Evolutionary conservation across 2,888 invertebrate genomes (phyloP).

Genomic region (Hyppa rectilinea): DNA sequence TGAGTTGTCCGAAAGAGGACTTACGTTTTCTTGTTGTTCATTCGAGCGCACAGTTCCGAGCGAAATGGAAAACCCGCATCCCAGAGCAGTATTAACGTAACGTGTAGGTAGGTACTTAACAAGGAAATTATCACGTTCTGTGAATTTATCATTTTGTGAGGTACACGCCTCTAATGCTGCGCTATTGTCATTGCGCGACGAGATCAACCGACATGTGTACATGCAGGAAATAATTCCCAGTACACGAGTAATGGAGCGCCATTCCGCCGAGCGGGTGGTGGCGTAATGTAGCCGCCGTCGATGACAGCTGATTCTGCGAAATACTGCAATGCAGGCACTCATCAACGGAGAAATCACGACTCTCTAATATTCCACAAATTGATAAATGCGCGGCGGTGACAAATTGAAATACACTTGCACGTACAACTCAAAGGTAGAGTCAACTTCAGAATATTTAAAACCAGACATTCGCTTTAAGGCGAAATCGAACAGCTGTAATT

Average conservation of each 20-base stretch:
- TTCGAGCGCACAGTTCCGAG: slow-evolving; percentile 14
- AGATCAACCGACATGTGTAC: slow-evolving; percentile 72
- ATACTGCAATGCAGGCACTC: slow-evolving; percentile 76
- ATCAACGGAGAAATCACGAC: slow-evolving; percentile 77
- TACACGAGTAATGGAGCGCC: slow-evolving; percentile 78
- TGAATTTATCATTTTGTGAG: slow-evolving; percentile 61
- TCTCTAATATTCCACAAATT: slow-evolving; percentile 64
- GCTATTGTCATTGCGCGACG: slow-evolving; percentile 64
- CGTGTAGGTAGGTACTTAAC: slow-evolving; percentile 44
- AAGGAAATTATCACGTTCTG: slow-evolving; percentile 56
- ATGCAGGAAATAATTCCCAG: slow-evolving; percentile 80
- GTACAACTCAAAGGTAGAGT: slow-evolving; percentile 37
- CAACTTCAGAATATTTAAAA: slow-evolving; percentile 74
- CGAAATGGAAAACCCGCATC: slow-evolving; percentile 47
- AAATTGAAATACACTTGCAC: slow-evolving; percentile 15
- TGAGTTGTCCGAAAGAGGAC: not conserved
- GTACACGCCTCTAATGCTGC: slow-evolving; percentile 43
- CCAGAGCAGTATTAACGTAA: slow-evolving; percentile 14
- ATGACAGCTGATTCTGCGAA: slow-evolving; percentile 83
- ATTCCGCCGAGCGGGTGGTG: slow-evolving; percentile 73
- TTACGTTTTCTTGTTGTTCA: slow-evolving; percentile 18
- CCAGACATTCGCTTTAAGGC: slow-evolving; percentile 68
- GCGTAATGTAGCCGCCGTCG: slow-evolving; percentile 79
- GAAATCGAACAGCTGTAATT: slow-evolving; percentile 80
- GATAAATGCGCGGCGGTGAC: slow-evolving; percentile 40